Conservation (phyloP, 1,140 invertebrate species). For the Cheumatopsyche charites region DNA sequence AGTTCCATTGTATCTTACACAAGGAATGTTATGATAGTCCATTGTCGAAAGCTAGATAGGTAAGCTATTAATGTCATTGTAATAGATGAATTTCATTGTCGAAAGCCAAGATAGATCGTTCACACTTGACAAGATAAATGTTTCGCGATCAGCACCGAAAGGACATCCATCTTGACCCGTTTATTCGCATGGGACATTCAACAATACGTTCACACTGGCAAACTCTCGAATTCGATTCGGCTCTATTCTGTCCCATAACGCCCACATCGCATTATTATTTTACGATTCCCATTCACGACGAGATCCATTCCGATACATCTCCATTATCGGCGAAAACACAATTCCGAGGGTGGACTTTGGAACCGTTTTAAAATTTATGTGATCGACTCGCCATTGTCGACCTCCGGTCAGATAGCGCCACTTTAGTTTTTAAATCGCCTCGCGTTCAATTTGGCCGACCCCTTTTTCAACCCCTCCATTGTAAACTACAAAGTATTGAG, state of each 20-base stretch:
- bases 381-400: conserved; percentile 36
- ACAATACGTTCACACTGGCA: conserved; percentile 12
- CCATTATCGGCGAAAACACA: not conserved
- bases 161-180: conserved; percentile 10
- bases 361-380: conserved; percentile 40
- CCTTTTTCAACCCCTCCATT: conserved; percentile 38
- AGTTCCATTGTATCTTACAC: too few species aligned
- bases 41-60: not conserved
- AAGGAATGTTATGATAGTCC: too few species aligned
- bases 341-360: conserved; percentile 3
- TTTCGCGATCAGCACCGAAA: conserved; percentile 24
- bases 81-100: not conserved
- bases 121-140: conserved; percentile 37
- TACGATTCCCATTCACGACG: too few species aligned
- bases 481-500: conserved; percentile 49
- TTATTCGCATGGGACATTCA: conserved; percentile 8
- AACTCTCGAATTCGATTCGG: too few species aligned
- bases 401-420: conserved; percentile 45
- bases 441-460: conserved; percentile 39
- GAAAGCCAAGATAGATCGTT: conserved; percentile 31
- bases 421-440: conserved; percentile 49
- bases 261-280: too few species aligned
- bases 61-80: not conserved
- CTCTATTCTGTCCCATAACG: too few species aligned
- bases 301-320: too few species aligned